Evolutionary conservation across 2,888 invertebrate genomes (phyloP).

Genomic region (Cantharis lateralis): DNA sequence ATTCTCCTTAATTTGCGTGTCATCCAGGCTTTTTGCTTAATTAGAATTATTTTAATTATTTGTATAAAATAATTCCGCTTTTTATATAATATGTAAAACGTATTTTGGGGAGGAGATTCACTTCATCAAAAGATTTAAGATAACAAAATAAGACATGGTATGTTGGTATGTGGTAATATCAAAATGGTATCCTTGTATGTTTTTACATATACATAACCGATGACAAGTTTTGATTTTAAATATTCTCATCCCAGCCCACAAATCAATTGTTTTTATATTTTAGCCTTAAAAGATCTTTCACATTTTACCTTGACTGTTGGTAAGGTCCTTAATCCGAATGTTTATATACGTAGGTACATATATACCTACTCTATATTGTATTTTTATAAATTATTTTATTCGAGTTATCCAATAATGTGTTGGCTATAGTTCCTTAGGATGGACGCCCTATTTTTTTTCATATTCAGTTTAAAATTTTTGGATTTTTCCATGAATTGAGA

Average conservation of each 20-base stretch:
- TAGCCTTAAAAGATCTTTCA: neutral
- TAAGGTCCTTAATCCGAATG: neutral
- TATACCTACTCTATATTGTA: too few species aligned
- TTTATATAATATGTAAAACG: neutral
- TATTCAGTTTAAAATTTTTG: too few species aligned
- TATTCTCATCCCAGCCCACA: neutral
- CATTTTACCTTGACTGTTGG: neutral
- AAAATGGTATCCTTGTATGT: neutral
- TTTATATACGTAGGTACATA: too few species aligned
- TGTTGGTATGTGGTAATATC: neutral
- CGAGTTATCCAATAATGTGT: too few species aligned
- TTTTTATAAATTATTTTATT: too few species aligned
- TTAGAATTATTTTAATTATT: neutral
- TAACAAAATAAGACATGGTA: neutral
- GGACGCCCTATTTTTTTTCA: too few species aligned
- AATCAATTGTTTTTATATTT: neutral
- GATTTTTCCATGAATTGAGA: too few species aligned
- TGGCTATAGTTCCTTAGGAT: too few species aligned
- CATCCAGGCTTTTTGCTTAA: neutral
- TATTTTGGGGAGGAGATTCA: neutral
- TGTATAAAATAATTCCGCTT: neutral
- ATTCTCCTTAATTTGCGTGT: neutral
- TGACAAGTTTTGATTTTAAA: neutral
- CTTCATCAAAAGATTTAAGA: neutral
- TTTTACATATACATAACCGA: neutral